A percentile compares a stretch with the other conserved stretches of the same genome.
phyloP scores from a whole-genome alignment of 2,797 vertebrate species.

The Lepus oiostolus region DNA sequence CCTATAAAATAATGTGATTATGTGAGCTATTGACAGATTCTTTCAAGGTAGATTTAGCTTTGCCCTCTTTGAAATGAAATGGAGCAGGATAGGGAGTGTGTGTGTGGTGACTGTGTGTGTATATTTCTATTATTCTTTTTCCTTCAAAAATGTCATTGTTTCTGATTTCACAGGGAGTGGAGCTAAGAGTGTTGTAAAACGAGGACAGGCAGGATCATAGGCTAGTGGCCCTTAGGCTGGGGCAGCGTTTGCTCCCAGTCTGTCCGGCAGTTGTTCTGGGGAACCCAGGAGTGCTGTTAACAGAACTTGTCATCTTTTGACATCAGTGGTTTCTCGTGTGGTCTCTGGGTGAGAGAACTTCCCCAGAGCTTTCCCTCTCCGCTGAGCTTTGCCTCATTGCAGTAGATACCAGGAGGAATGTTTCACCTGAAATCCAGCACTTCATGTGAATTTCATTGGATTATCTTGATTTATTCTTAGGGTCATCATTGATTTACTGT shows the following conservation, averaged over 20 bases:
- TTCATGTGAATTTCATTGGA: not conserved
- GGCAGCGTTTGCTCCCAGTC: not conserved
- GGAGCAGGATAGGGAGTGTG: not conserved
- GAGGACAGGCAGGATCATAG: not conserved
- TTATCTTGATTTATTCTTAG: not conserved
- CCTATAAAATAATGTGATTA: not conserved
- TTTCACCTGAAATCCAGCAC: not conserved
- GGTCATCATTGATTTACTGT: not conserved
- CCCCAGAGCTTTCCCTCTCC: not conserved
- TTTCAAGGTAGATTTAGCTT: conserved; percentile 25
- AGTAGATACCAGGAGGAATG: not conserved
- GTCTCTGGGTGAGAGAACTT: not conserved
- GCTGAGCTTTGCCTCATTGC: not conserved
- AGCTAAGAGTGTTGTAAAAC: not conserved
- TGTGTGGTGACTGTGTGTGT: not conserved
- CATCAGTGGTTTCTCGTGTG: not conserved
- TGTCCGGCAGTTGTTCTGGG: not conserved
- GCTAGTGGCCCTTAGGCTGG: not conserved
- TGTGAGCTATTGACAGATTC: conserved; percentile 12
- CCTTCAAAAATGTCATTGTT: not conserved
- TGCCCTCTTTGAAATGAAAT: conserved; percentile 34
- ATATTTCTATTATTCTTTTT: not conserved
- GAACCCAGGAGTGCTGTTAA: not conserved
- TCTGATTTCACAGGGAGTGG: not conserved
- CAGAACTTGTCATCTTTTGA: not conserved